Evolutionary conservation across 37 sponge, comb jelly and placozoan genomes (phyloP).

Genomic region (Lycopodina hypogea): DNA sequence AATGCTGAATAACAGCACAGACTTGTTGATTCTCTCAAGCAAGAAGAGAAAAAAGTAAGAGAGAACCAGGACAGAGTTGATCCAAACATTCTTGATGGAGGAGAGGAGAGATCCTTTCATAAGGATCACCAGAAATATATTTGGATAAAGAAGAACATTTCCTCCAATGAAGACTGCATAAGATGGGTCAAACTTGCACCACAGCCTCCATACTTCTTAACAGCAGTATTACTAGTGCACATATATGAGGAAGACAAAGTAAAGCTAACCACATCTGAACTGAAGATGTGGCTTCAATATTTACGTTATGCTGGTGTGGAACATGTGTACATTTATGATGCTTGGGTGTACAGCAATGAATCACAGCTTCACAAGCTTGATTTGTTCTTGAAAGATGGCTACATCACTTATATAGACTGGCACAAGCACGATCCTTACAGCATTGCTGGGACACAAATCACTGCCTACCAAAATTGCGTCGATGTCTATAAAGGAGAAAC

Average conservation of each 20-base stretch:
- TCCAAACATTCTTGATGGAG: too few species aligned
- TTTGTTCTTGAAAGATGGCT: constrained; percentile 23
- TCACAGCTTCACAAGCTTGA: constrained; percentile 27
- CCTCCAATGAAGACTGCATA: not conserved
- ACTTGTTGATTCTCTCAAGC: too few species aligned
- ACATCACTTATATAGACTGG: constrained; percentile 73
- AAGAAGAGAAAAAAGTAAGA: too few species aligned
- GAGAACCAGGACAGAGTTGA: too few species aligned
- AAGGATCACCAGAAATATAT: not conserved
- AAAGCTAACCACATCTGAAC: constrained; percentile 47
- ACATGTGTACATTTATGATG: constrained; percentile 80
- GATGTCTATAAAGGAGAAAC: constrained; percentile 39
- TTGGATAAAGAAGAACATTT: not conserved
- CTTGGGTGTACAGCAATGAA: constrained; percentile 35
- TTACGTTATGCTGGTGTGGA: constrained; percentile 67
- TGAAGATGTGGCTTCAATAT: constrained; percentile 68
- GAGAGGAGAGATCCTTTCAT: too few species aligned
- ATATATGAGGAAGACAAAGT: constrained; percentile 55
- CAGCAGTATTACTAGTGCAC: constrained; percentile 54
- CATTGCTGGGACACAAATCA: constrained; percentile 40
- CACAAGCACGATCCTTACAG: constrained; percentile 48
- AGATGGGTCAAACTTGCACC: not conserved
- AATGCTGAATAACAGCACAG: too few species aligned
- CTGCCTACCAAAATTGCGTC: constrained; percentile 69
- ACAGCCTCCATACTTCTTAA: constrained; percentile 53